These are phyloP conservation scores for Tuberolachnus salignus DNA, from an alignment of 2,888 invertebrate genomes.

Conservation along the genomic window DNA sequence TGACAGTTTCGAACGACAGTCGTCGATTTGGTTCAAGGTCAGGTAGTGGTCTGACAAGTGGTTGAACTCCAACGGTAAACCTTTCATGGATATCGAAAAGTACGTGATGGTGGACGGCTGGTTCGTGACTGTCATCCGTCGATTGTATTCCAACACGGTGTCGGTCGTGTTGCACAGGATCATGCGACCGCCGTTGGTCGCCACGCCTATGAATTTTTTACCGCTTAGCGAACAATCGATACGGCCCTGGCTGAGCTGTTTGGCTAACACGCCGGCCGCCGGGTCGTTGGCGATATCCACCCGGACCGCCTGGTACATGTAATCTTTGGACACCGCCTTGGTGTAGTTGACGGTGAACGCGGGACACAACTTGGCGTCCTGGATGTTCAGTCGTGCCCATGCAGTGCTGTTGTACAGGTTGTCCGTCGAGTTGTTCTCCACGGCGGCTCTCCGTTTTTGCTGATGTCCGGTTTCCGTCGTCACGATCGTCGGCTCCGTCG, in stretches of 20 bases:
- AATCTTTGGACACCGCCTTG: not conserved
- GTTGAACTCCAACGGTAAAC: constrained; percentile 7
- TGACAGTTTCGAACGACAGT: not conserved
- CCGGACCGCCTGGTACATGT: not conserved
- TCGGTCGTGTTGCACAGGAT: not conserved
- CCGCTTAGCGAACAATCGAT: not conserved
- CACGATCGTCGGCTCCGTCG: not conserved
- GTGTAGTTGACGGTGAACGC: not conserved
- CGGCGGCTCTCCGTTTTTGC: not conserved
- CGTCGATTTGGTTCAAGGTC: not conserved
- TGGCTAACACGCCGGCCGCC: not conserved
- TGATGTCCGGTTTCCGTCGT: not conserved
- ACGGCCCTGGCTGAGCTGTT: not conserved
- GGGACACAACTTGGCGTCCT: not conserved
- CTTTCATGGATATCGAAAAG: not conserved
- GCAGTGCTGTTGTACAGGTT: not conserved
- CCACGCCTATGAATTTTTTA: not conserved
- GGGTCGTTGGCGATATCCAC: constrained; percentile 15
- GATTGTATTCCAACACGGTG: not conserved
- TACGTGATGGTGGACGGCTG: not conserved
- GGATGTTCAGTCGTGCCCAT: not conserved
- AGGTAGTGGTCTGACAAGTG: not conserved
- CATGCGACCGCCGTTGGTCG: not conserved
- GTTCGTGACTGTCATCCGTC: too few relatives aligned
- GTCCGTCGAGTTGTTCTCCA: not conserved